Base-by-base conservation (phyloP, 2,797 vertebrate genomes). In the Streptopelia turtur region DNA sequence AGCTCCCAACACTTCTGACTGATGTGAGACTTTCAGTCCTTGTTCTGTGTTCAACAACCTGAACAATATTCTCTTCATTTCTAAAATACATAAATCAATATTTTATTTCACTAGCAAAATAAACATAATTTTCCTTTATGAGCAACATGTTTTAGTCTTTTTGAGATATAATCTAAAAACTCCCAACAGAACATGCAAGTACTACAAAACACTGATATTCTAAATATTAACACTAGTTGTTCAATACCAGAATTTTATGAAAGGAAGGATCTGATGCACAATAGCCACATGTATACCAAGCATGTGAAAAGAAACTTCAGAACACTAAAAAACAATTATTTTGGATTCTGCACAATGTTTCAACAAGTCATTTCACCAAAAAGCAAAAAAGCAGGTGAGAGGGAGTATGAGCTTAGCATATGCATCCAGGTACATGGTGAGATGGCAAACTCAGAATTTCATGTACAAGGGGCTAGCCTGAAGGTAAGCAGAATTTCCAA, bases 21-120 rank as follows among this genome's bases (percentile, higher is more conserved):
- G 99, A 99, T 9, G 96, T 97, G 77, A 99, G 92, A 78, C 99
- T 99, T 95, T 98, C 97, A 24, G 98, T 99, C 96, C 99, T 98
- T 93, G 71, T 97, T 95, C 99, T 98, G 86, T 97, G 97, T 28
- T 97, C 98, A 86, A 97, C 95, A 52, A 96, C 33, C 75, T 98
- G 97, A 65, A 96, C 72, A 21, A 98, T 87, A 89, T 95, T 97
- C 33, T 98, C 98, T 53, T 98, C 97, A 95, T 98, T 98, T 97
- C 99, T 99, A 97, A 57, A 94, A 97, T 30, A 94, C 5, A 86
- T 47, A 96, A 87, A 92, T n/a, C 55, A 30, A 45, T 28, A 13
- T 59, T 56, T 87, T 82, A 91, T 43, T 83, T 37, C 66, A 70
- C 10, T 49, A 60, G 24, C 30, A 71, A 86, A 10, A 71, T 6